These are phyloP conservation scores for Numida meleagris DNA, from an alignment of 2,113 vertebrate genomes.

Conservation along the genomic window DNA sequence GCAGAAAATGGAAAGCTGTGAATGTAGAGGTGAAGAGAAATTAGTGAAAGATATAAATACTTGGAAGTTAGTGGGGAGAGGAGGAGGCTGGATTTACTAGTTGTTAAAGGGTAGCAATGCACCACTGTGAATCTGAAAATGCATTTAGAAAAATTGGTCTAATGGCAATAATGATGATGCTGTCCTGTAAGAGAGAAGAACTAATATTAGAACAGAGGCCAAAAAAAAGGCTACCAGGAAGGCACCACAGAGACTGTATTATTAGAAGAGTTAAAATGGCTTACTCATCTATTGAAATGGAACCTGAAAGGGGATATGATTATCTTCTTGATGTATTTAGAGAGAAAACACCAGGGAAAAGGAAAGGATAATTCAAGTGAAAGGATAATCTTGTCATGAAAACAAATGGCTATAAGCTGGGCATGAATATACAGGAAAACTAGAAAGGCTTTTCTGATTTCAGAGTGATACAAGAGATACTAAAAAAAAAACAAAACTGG, in stretches of 20 bases:
- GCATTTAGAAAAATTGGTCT: not conserved
- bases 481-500: not conserved
- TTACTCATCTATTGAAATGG: not conserved
- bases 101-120: not conserved
- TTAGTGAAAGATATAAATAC: not conserved
- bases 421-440: not conserved
- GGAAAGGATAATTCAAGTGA: not conserved
- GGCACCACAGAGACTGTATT: not conserved
- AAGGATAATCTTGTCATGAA: slow-evolving; percentile 12
- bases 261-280: not conserved
- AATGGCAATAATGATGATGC: not conserved
- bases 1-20: not conserved
- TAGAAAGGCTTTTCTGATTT: not conserved
- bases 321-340: not conserved
- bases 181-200: not conserved
- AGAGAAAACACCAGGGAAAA: not conserved
- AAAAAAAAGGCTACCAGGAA: not conserved
- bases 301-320: not conserved
- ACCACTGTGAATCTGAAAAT: not conserved
- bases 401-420: not conserved
- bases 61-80: not conserved
- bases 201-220: not conserved
- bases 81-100: not conserved
- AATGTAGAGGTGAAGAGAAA: not conserved
- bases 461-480: not conserved